Evolutionary conservation across 2,888 invertebrate species (phyloP), one percentile per base, ranked within the genome.

Genomic region (Pedicia rivosa): DNA sequence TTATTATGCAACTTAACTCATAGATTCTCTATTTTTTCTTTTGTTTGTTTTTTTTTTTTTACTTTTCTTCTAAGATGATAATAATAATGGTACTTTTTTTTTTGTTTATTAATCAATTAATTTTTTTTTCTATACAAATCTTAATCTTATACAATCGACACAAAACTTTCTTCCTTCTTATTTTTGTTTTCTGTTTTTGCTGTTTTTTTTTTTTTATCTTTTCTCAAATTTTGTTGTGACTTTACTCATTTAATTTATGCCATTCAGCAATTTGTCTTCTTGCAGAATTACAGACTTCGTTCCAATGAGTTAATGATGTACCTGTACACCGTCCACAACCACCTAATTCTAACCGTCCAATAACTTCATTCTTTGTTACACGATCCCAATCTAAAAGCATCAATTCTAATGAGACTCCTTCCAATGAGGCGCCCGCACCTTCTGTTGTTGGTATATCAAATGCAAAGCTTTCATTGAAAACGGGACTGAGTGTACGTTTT

Each of bases 251-350:
- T 51, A 97, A 72, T 67, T 94, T 92, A 72, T 98, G 97, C 97
- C 97, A 98, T 66, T 97, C 94, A 46, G 97, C 97, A 57, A 97
- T 94, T 70, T 97, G 97, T 46, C 95, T 79, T 49, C 94, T 77
- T 36, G 95, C 94, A 47, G 92, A 92, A 56, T 83, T 90, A 68
- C 91, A 86, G 48, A 95, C 92, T 68, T 95, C 94, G 54, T 84
- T 86, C 95, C 95, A 97, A 65, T 97, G 97, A 55, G 86, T 88
- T 14, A 84, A 68, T 36, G 88, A 83, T 43, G 84, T 76, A 47
- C 86, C 86, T 41, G 70, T 68, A 40, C 80, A 75, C 50, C 81
- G 81, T 35, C 73, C 67, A n/a, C n/a, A n/a, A 25, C 82, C 82
- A 33, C 95, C 95, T 46, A 97, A 68, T 61, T 94, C 91, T 61